These are phyloP conservation scores for Parnassius apollo DNA, from an alignment of 2,888 invertebrate species.

Conservation along the genomic window DNA sequence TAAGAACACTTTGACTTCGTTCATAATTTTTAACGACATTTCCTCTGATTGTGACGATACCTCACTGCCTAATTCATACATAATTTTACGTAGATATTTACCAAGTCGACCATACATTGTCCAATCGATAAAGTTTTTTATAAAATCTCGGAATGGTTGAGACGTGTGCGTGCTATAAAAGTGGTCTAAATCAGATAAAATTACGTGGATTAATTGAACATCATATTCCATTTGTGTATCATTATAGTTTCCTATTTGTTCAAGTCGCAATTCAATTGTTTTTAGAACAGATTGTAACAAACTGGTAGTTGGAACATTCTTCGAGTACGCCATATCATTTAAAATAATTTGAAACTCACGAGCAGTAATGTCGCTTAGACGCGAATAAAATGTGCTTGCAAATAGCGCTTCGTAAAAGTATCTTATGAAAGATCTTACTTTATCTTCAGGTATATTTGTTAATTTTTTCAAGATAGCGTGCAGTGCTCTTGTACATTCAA, in stretches of 20 bases:
- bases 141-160: conserved; percentile 48
- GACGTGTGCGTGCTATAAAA: conserved; percentile 44
- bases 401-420: conserved; percentile 38
- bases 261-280: conserved; percentile 44
- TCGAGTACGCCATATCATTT: conserved; percentile 57
- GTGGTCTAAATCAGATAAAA: conserved; percentile 63
- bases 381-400: conserved; percentile 45
- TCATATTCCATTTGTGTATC: conserved; percentile 42
- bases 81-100: conserved; percentile 36
- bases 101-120: conserved; percentile 35
- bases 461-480: conserved; percentile 43
- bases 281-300: conserved; percentile 46
- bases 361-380: conserved; percentile 43
- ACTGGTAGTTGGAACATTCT: conserved; percentile 46
- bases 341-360: conserved; percentile 54
- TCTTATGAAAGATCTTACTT: conserved; percentile 42
- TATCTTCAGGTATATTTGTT: conserved; percentile 38
- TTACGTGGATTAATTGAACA: conserved; percentile 47
- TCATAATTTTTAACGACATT: conserved; percentile 46
- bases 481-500: conserved; percentile 48
- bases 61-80: conserved; percentile 42
- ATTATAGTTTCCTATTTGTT: conserved; percentile 31
- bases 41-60: conserved; percentile 38
- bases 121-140: conserved; percentile 41
- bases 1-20: conserved; percentile 56